Conservation (phyloP, 1,140 invertebrate species). For the Theocolax elegans region DNA sequence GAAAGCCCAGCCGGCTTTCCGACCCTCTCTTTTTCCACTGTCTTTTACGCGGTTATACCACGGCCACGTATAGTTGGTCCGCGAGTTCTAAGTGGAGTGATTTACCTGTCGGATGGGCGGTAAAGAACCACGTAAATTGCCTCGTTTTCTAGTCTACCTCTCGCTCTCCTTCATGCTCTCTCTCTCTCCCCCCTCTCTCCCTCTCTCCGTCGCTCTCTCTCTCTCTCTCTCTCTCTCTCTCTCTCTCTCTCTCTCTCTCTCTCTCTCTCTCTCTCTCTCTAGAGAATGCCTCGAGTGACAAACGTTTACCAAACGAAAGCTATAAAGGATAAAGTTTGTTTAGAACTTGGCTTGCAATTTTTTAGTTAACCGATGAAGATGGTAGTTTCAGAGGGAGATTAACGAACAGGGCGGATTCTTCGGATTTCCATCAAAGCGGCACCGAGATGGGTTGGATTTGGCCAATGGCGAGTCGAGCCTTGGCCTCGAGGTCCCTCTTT, state of each 20-base stretch:
- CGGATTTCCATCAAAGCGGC: constrained; percentile 66
- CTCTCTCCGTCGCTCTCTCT: neutral
- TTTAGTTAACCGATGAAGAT: too few species aligned
- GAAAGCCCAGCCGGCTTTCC: constrained; percentile 55
- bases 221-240: neutral
- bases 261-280: neutral
- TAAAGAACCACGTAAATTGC: constrained; percentile 57
- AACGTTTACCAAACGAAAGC: too few species aligned
- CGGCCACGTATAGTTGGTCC: constrained; percentile 27
- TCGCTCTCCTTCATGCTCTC: neutral
- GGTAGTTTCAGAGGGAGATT: too few species aligned
- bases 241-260: neutral
- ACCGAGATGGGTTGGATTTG: constrained; percentile 52
- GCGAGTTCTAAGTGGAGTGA: constrained; percentile 58
- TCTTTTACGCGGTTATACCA: constrained; percentile 25
- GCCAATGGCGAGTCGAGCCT: constrained; percentile 41
- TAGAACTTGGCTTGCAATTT: too few species aligned
- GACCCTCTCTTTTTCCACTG: neutral
- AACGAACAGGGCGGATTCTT: constrained; percentile 63
- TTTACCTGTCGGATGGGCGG: constrained; percentile 61
- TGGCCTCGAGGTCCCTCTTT: constrained; percentile 24
- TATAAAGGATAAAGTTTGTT: too few species aligned
- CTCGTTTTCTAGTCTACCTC: constrained; percentile 49
- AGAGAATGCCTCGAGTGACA: neutral
- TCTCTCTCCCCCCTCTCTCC: too few species aligned